Percentiles rank a stretch among this genome's conserved stretches.
These are phyloP conservation scores for Muscicapa comitata DNA, from an alignment of 2,797 vertebrate genomes.

Conservation along the genomic window DNA sequence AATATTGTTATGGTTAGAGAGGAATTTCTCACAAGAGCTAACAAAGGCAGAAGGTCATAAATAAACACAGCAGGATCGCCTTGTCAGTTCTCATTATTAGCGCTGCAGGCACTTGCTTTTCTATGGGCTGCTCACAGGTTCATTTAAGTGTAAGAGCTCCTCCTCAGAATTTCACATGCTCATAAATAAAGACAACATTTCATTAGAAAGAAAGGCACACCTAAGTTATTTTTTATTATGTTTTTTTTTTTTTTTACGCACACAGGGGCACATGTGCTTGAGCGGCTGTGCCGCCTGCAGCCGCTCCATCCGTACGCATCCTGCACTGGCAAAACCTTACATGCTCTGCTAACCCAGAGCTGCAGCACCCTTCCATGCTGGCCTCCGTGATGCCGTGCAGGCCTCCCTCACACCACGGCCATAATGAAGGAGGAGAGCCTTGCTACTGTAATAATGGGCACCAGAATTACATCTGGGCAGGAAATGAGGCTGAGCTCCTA, in stretches of 20 bases:
- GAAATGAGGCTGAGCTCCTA: conserved; percentile 66
- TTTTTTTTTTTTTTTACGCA: not conserved
- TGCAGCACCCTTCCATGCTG: not conserved
- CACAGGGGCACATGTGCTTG: not conserved
- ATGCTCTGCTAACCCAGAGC: not conserved
- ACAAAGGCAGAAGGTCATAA: conserved; percentile 86
- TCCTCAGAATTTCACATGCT: conserved; percentile 71
- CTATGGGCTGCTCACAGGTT: conserved; percentile 73
- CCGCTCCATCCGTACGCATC: rapidly evolving
- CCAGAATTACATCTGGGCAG: conserved; percentile 56
- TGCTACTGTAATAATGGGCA: conserved; percentile 45
- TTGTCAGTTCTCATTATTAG: conserved; percentile 84
- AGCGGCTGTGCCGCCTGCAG: not conserved
- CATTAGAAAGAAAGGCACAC: conserved; percentile 50
- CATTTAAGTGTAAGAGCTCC: conserved; percentile 76
- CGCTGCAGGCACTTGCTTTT: conserved; percentile 76
- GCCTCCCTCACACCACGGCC: not conserved
- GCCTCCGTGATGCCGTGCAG: not conserved
- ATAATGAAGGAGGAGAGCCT: conserved; percentile 33
- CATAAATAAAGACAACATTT: conserved; percentile 70
- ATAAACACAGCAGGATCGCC: conserved; percentile 81
- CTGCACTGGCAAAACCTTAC: not conserved
- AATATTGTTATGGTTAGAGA: conserved; percentile 78
- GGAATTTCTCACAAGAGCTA: conserved; percentile 83
- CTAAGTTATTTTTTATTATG: not conserved